A percentile compares a stretch with the other conserved stretches of the same genome.
Evolutionary conservation across 1,140 invertebrate species (phyloP).

Genomic region (Micrasema minimum): DNA sequence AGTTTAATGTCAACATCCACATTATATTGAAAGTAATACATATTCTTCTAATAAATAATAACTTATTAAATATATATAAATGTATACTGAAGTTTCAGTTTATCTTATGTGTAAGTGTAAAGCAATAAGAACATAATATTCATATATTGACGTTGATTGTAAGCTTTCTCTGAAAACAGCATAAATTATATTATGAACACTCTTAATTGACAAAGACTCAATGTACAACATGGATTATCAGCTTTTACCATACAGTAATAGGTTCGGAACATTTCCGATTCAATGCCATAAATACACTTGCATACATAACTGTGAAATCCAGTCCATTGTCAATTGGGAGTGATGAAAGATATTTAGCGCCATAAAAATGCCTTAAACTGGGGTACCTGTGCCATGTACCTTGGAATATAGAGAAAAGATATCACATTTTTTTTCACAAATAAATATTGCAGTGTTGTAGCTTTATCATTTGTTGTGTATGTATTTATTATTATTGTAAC

Average conservation of each 20-base stretch:
- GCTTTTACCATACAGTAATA: no score
- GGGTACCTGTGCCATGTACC: slow-evolving; percentile 53
- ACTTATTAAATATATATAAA: slow-evolving; percentile 1
- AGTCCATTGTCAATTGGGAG: slow-evolving; percentile 37
- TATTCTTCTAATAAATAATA: slow-evolving; percentile 2
- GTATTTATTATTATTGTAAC: slow-evolving; percentile 33
- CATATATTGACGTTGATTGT: slow-evolving; percentile 37
- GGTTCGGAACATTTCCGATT: no score
- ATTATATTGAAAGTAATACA: slow-evolving; percentile 8
- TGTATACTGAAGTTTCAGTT: neutral
- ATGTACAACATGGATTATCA: neutral
- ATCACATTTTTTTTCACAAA: slow-evolving; percentile 53
- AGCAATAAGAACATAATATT: slow-evolving; percentile 4
- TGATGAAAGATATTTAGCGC: slow-evolving; percentile 50
- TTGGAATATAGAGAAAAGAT: slow-evolving; percentile 51
- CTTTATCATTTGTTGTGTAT: slow-evolving; percentile 49
- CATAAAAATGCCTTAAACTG: slow-evolving; percentile 52
- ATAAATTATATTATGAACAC: slow-evolving; percentile 46
- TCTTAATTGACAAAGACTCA: slow-evolving; percentile 36
- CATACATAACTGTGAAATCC: neutral
- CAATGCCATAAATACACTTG: no score
- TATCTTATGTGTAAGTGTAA: neutral
- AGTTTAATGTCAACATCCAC: slow-evolving; percentile 47
- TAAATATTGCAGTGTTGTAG: slow-evolving; percentile 51
- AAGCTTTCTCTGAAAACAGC: slow-evolving; percentile 52